These are phyloP conservation scores for Colletes latitarsis DNA, from an alignment of 1,140 invertebrate species.

Conservation along the genomic window DNA sequence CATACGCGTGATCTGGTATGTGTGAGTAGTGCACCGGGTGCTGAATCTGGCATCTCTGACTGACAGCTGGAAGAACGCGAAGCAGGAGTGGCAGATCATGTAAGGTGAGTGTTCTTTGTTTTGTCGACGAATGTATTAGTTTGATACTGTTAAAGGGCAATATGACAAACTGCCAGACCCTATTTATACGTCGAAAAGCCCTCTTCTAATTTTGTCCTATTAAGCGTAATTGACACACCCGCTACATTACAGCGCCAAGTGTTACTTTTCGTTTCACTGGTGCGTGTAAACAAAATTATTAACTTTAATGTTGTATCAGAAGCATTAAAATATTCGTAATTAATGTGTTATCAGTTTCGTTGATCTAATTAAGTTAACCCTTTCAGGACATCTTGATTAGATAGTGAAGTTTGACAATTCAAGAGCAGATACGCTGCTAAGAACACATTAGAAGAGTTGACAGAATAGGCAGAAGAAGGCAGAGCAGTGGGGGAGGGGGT, in stretches of 20 bases:
- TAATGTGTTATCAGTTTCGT: neutral
- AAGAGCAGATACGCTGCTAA: constrained; percentile 45
- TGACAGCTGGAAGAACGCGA: constrained; percentile 64
- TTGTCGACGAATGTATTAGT: constrained; percentile 11
- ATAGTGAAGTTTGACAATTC: constrained; percentile 22
- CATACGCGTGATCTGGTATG: no score
- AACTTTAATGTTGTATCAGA: neutral
- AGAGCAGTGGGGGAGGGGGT: constrained; percentile 64
- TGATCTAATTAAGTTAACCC: neutral
- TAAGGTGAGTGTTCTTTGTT: constrained; percentile 64
- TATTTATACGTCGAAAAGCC: neutral
- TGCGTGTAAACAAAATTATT: constrained; percentile 9
- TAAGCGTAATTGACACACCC: constrained; percentile 39
- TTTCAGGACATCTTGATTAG: constrained; percentile 32
- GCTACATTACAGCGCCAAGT: constrained; percentile 26
- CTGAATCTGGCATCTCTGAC: no score
- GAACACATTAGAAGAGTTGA: constrained; percentile 59
- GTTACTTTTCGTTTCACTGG: constrained; percentile 26
- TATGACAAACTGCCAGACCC: neutral
- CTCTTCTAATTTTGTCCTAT: constrained; percentile 25
- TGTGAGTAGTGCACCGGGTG: no score
- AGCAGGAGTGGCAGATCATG: constrained; percentile 72
- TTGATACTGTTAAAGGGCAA: neutral
- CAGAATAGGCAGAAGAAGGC: constrained; percentile 73
- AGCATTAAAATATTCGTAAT: neutral